These are phyloP conservation scores for Prenolepis imparis DNA, from an alignment of 2,888 invertebrate genomes.

Conservation along the genomic window DNA sequence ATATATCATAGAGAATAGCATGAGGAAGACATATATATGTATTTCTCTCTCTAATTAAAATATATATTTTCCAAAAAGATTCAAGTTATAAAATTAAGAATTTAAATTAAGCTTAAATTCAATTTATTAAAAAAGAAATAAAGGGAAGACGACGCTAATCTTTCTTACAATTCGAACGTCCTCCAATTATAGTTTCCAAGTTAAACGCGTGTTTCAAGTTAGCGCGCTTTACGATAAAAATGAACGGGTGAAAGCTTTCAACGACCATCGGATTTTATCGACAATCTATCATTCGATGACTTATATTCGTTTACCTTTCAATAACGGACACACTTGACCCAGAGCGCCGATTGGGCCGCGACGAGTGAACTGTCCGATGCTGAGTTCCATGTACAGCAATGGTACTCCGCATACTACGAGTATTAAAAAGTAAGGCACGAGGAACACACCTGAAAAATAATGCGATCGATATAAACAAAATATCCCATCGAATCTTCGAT, in stretches of 20 bases:
- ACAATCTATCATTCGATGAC: conserved; percentile 19
- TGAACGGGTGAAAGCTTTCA: conserved; percentile 9
- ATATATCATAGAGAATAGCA: neutral
- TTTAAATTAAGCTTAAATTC: neutral
- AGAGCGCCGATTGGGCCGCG: conserved; percentile 97
- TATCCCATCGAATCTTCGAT: neutral
- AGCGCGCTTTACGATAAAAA: conserved; percentile 14
- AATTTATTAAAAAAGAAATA: neutral
- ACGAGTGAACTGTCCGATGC: conserved; percentile 96
- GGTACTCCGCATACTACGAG: conserved; percentile 96
- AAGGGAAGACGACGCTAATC: neutral
- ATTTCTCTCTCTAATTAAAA: neutral
- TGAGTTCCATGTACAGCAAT: conserved; percentile 97
- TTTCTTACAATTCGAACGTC: neutral
- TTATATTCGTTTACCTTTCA: conserved; percentile 91
- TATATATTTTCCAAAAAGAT: neutral
- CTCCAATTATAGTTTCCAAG: conserved; percentile 2
- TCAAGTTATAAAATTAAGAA: neutral
- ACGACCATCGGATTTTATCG: conserved; percentile 26
- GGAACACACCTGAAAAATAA: conserved; percentile 93
- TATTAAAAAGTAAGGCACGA: conserved; percentile 97
- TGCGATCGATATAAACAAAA: neutral
- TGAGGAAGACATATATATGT: neutral
- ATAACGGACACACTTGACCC: conserved; percentile 96
- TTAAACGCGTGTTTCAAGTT: conserved; percentile 5